These are phyloP conservation scores for Sisor rabdophorus DNA, from an alignment of 2,113 vertebrate genomes.

Conservation along the genomic window DNA sequence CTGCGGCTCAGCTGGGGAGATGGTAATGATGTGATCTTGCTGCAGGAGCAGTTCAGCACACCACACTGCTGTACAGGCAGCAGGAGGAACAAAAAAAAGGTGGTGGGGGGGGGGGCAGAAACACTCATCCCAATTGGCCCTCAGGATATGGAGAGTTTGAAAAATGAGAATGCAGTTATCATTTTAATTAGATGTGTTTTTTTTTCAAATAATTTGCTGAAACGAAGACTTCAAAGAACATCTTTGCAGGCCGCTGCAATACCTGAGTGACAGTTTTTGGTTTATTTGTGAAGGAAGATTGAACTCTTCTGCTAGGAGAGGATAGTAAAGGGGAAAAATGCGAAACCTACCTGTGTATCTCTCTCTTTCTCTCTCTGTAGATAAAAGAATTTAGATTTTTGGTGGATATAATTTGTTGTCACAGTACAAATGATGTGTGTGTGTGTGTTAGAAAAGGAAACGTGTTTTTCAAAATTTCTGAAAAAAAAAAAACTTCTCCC, in stretches of 20 bases:
- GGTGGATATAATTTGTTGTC: slow-evolving; percentile 19
- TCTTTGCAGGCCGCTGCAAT: slow-evolving; percentile 83
- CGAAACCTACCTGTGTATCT: background rate
- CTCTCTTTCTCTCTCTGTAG: background rate
- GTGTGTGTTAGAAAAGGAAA: no score
- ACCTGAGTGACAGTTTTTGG: slow-evolving; percentile 93
- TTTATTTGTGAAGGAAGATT: slow-evolving; percentile 76
- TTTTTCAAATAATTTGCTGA: slow-evolving; percentile 89
- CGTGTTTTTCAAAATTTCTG: background rate
- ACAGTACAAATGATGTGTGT: no score
- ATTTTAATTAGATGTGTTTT: slow-evolving; percentile 99
- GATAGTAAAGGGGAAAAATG: slow-evolving; percentile 58
- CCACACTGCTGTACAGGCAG: slow-evolving; percentile 70
- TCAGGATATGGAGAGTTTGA: slow-evolving; percentile 98
- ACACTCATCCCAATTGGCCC: slow-evolving; percentile 99
- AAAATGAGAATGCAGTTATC: slow-evolving; percentile 99
- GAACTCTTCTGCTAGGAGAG: slow-evolving; percentile 84
- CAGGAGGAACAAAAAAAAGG: slow-evolving; percentile 51
- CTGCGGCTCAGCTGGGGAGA: slow-evolving; percentile 99
- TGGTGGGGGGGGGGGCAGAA: slow-evolving; percentile 58
- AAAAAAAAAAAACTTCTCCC: background rate
- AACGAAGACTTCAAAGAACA: slow-evolving; percentile 98
- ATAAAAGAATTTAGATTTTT: background rate
- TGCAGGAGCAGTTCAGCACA: slow-evolving; percentile 93
- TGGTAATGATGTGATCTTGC: slow-evolving; percentile 99